A percentile compares a stretch with the other conserved stretches of the same genome.
Conservation (phyloP, 2,797 vertebrate species). For the Urocyon cinereoargenteus region DNA sequence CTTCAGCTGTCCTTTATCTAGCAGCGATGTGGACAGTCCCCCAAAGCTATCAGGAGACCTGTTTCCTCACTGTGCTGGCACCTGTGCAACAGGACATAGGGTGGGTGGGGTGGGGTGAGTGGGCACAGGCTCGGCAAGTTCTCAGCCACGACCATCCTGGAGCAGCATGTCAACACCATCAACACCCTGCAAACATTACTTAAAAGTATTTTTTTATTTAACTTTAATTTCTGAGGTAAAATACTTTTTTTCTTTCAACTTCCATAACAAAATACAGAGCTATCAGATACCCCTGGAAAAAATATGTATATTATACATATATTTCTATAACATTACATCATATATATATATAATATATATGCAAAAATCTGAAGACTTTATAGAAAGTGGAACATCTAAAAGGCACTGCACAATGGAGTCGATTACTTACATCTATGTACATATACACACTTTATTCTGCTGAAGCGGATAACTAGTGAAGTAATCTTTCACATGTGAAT, state of each 20-base stretch:
- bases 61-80: background rate
- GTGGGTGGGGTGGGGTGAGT: accelerated
- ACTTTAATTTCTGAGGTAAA: slow-evolving; percentile 90
- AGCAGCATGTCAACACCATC: background rate
- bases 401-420: slow-evolving; percentile 89
- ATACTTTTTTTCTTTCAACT: slow-evolving; percentile 88
- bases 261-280: slow-evolving; percentile 91
- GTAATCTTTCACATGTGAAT: slow-evolving; percentile 59
- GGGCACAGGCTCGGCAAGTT: background rate
- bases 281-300: slow-evolving; percentile 90
- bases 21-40: background rate
- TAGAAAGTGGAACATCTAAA: slow-evolving; percentile 89
- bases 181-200: slow-evolving; percentile 65
- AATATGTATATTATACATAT: slow-evolving; percentile 92
- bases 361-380: slow-evolving; percentile 88
- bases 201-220: slow-evolving; percentile 87
- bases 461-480: slow-evolving; percentile 65
- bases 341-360: slow-evolving; percentile 91
- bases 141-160: background rate
- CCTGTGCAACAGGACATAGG: accelerated
- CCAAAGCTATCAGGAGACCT: background rate
- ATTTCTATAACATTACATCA: slow-evolving; percentile 91
- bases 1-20: background rate
- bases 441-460: slow-evolving; percentile 80
- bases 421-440: slow-evolving; percentile 85